Evolutionary conservation across 2,888 invertebrate species (phyloP).

Genomic region (Conomelus anceps): DNA sequence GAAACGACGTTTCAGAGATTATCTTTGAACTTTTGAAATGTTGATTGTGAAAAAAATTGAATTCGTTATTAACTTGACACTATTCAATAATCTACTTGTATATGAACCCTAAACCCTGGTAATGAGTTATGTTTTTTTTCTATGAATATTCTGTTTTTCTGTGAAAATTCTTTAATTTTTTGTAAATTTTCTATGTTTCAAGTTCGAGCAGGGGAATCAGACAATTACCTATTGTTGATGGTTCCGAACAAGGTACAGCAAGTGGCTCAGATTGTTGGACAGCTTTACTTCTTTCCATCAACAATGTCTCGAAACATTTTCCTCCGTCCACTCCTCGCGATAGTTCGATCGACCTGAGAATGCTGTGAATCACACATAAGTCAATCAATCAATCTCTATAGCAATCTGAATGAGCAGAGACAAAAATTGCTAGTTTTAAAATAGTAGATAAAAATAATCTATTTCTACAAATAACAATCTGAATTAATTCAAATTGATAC

Average conservation of each 20-base stretch:
- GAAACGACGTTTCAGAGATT: too few species aligned
- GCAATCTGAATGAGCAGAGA: background rate
- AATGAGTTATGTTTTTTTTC: too few species aligned
- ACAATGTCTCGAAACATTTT: constrained; percentile 63
- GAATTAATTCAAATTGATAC: too few species aligned
- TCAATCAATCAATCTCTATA: background rate
- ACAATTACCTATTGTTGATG: background rate
- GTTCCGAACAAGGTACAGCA: constrained; percentile 17
- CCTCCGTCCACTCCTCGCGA: constrained; percentile 46
- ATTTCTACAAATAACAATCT: too few species aligned
- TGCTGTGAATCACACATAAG: constrained; percentile 45
- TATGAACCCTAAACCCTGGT: too few species aligned
- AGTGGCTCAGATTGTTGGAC: constrained; percentile 37
- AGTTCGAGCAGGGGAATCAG: background rate
- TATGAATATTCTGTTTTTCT: too few species aligned
- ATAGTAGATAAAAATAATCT: too few species aligned
- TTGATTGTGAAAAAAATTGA: background rate
- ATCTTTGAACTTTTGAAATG: background rate
- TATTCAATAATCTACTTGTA: background rate
- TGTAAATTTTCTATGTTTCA: too few species aligned
- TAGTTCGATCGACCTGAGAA: constrained; percentile 72
- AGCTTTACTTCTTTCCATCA: constrained; percentile 66
- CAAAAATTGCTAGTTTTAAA: background rate
- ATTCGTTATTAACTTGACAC: background rate
- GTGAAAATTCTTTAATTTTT: too few species aligned